Conservation (phyloP, 2,797 vertebrate species). For the Lepus townsendii region DNA sequence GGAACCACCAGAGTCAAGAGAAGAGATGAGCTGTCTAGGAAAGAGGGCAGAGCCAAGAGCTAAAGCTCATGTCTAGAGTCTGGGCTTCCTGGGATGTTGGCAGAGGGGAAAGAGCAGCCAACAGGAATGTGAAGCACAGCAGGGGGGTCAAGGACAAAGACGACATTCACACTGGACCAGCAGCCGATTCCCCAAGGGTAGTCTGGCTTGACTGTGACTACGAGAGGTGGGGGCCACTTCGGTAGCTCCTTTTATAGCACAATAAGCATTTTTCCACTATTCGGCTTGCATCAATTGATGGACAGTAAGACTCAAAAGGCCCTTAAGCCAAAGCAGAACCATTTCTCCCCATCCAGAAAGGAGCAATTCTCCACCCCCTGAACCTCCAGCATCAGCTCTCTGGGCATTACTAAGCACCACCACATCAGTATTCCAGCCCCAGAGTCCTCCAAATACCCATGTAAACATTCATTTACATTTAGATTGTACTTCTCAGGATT, state of each 20-base stretch:
- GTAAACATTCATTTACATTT: constrained; percentile 86
- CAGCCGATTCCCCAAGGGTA: neutral
- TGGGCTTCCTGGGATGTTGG: neutral
- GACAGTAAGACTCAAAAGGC: constrained; percentile 26
- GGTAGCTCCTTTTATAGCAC: neutral
- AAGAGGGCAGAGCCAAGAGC: neutral
- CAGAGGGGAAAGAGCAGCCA: neutral
- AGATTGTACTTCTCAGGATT: constrained; percentile 81
- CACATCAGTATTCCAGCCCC: constrained; percentile 80
- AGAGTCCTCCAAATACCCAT: constrained; percentile 74
- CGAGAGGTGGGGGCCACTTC: neutral
- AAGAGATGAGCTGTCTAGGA: constrained; percentile 24
- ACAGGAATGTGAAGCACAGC: neutral
- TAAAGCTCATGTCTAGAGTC: neutral
- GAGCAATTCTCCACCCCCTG: neutral
- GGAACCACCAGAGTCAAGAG: neutral
- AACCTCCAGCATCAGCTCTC: constrained; percentile 8
- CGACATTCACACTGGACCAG: neutral
- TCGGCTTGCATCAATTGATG: constrained; percentile 21
- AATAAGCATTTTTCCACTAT: constrained; percentile 29
- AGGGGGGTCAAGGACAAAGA: constrained; percentile 28
- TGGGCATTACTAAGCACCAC: neutral
- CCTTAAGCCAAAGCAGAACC: constrained; percentile 46
- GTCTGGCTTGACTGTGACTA: neutral
- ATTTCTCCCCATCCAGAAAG: constrained; percentile 30